These are phyloP conservation scores for Valencia hispanica DNA, from an alignment of 2,797 vertebrate genomes.

Conservation along the genomic window DNA sequence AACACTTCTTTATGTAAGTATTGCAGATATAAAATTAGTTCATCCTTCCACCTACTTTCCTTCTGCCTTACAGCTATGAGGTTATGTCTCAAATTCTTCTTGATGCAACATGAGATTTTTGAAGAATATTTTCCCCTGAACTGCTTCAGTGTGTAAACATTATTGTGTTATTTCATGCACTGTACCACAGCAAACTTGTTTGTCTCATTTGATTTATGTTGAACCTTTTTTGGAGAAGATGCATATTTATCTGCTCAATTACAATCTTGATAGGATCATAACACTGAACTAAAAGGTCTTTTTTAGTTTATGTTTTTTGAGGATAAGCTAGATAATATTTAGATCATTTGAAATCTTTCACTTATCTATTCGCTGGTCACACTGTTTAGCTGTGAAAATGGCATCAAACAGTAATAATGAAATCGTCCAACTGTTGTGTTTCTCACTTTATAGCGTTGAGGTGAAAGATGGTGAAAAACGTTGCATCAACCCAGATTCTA, in stretches of 20 bases:
- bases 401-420: neutral
- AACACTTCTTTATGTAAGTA: no score
- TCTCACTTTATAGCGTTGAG: neutral
- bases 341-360: neutral
- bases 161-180: neutral
- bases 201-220: no score
- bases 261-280: neutral
- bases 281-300: neutral
- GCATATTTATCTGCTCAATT: neutral
- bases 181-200: neutral
- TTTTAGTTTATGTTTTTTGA: neutral
- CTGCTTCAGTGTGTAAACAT: neutral
- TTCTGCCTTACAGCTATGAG: neutral
- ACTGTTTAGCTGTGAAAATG: no score
- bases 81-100: neutral
- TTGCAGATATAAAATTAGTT: no score
- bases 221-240: no score
- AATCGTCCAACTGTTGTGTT: neutral
- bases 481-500: neutral
- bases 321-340: neutral
- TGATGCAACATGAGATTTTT: neutral
- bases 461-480: accelerated
- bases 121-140: neutral
- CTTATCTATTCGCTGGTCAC: neutral
- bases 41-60: no score